Evolutionary conservation across 64 coral and sea anemone genomes (phyloP).

Genomic region (Dendronephthya gigantea): DNA sequence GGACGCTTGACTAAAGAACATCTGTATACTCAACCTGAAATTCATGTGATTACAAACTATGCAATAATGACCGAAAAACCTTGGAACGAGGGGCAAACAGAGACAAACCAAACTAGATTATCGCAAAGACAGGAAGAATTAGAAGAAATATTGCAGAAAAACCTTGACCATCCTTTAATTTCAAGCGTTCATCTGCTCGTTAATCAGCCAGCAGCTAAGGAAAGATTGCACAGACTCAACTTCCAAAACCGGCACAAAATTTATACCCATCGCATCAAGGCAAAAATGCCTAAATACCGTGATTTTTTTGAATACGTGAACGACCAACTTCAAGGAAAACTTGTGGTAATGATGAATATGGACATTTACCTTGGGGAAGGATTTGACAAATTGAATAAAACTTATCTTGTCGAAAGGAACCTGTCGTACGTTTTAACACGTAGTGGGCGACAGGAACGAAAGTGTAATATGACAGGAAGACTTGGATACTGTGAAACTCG

Average conservation of each 20-base stretch:
- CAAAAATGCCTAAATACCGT: neutral
- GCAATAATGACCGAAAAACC: neutral
- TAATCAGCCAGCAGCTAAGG: neutral
- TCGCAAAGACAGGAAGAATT: neutral
- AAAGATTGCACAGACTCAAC: neutral
- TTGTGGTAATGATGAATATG: neutral
- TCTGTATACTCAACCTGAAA: too few species aligned
- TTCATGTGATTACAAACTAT: neutral
- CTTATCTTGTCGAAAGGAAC: neutral
- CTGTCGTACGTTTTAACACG: neutral
- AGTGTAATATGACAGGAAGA: neutral
- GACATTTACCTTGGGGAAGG: neutral
- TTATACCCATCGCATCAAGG: neutral
- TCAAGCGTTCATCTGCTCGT: neutral
- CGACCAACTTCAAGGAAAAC: neutral
- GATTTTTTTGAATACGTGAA: neutral
- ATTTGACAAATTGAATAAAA: neutral
- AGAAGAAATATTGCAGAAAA: neutral
- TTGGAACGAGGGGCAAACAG: neutral
- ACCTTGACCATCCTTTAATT: neutral
- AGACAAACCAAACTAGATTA: neutral
- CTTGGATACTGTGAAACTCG: neutral
- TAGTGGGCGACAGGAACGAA: neutral
- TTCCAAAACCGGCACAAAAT: neutral
- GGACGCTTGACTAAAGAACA: too few species aligned